Percentiles rank a stretch among this genome's conserved stretches.
phyloP scores from a whole-genome alignment of 2,888 invertebrate species.

The Nysson spinosus region DNA sequence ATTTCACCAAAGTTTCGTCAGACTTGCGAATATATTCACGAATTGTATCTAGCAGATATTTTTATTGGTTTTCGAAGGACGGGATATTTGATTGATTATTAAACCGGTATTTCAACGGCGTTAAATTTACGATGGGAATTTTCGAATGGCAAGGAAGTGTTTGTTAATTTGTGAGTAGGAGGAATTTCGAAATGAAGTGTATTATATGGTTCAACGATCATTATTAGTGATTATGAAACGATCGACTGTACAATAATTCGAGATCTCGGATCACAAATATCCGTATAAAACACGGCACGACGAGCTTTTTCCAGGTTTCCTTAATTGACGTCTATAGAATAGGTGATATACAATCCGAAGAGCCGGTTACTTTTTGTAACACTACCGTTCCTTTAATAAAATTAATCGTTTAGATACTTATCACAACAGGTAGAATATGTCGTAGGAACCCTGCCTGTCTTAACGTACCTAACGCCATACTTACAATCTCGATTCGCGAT shows the following conservation, averaged over 20 bases:
- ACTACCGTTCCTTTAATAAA: slow-evolving; percentile 60
- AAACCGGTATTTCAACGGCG: no score
- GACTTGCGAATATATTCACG: no score
- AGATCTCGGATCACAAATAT: slow-evolving; percentile 52
- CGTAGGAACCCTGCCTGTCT: slow-evolving; percentile 64
- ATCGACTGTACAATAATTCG: slow-evolving; percentile 58
- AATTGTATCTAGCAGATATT: no score
- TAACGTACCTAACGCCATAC: slow-evolving; percentile 42
- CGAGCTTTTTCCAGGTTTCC: slow-evolving; percentile 9
- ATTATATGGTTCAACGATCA: slow-evolving; percentile 58
- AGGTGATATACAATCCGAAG: slow-evolving; percentile 45
- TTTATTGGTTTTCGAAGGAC: no score
- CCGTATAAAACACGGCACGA: slow-evolving; percentile 56
- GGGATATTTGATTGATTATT: no score
- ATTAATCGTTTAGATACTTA: slow-evolving; percentile 63
- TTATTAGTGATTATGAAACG: slow-evolving; percentile 62
- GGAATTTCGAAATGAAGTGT: slow-evolving; percentile 27
- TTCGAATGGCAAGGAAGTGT: no score
- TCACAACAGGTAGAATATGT: slow-evolving; percentile 64
- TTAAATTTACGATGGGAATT: no score
- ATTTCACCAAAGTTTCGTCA: no score
- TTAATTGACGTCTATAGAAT: slow-evolving; percentile 58
- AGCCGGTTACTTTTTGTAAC: slow-evolving; percentile 45
- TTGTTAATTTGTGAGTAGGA: slow-evolving; percentile 4
- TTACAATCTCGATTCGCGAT: slow-evolving; percentile 55